Base-by-base conservation (phyloP, 2,888 invertebrate species). In the Xanthia icteritia region DNA sequence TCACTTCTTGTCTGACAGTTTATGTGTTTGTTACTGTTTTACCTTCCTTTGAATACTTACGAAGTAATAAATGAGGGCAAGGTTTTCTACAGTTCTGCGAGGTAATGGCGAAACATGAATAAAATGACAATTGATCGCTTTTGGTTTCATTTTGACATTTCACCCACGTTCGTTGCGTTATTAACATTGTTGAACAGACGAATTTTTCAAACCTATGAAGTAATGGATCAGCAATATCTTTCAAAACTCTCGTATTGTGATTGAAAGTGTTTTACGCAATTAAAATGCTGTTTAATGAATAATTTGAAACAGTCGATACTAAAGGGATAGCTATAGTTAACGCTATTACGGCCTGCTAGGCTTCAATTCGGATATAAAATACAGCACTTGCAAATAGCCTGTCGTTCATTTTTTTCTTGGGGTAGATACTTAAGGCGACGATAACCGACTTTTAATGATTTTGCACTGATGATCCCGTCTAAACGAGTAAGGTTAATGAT, bases 21-120 rank as follows among this genome's bases (percentile, higher is more conserved):
- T 36, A 68, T 83, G 56, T 69, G 67, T 69, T 61, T 69, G 42
- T 69, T 60, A 45, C 36, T 64, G 56, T 42, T 68, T 78, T 60
- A 69, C 48, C 39, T n/a, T 51, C 56, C 66, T 64, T 73, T 77
- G 45, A 45, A 58, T 63, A 42, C 3, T 63, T 58, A 51, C 5
- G 54, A 58, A 45, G 15, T 8, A 51, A 72, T 65, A 11, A 45
- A 39, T 23, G 39, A 54, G 48, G 23, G n/a, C 42, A 27, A 36
- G 20, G 4, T 9, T 48, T 56, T 67, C 27, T 31, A 31, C 2
- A 31, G 31, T 31, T 1, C 31, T 31, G 31, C 31, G 31, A 31
- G 31, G 31, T 31, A 31, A 31, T 31, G 31, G 31, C 31, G 31
- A 2, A 31, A 31, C 31, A 2, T 2, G 2, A 1, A 31, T 31